Conservation (phyloP, 2,113 vertebrate genomes). For the Protobothrops mucrosquamatus region DNA sequence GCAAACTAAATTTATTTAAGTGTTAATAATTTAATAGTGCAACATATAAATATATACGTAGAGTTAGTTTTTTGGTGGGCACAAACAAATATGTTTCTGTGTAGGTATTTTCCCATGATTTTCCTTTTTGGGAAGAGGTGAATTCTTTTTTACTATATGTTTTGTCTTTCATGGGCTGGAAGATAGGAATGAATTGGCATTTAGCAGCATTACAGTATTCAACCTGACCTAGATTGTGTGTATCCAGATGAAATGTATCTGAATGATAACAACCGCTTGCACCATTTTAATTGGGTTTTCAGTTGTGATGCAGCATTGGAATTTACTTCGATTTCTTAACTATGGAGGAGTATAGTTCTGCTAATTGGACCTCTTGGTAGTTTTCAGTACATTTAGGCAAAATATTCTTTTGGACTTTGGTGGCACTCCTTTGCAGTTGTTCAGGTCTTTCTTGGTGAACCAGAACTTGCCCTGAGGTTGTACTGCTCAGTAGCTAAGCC, state of each 20-base stretch:
- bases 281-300: background rate
- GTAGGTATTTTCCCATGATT: background rate
- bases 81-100: background rate
- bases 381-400: background rate
- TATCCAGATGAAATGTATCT: background rate
- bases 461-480: background rate
- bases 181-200: background rate
- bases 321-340: background rate
- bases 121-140: background rate
- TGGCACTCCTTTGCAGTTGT: background rate
- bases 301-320: background rate
- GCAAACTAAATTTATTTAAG: background rate
- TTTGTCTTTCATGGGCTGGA: background rate
- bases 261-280: background rate
- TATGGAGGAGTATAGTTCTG: background rate
- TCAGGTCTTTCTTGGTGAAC: background rate
- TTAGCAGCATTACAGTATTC: background rate
- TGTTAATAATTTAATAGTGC: background rate
- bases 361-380: background rate
- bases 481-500: background rate
- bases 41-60: background rate
- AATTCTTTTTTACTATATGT: background rate
- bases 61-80: background rate
- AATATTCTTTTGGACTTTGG: background rate
- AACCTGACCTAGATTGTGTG: background rate